Conservation (phyloP, 2,113 vertebrate genomes). For the Thinocorus orbignyianus region DNA sequence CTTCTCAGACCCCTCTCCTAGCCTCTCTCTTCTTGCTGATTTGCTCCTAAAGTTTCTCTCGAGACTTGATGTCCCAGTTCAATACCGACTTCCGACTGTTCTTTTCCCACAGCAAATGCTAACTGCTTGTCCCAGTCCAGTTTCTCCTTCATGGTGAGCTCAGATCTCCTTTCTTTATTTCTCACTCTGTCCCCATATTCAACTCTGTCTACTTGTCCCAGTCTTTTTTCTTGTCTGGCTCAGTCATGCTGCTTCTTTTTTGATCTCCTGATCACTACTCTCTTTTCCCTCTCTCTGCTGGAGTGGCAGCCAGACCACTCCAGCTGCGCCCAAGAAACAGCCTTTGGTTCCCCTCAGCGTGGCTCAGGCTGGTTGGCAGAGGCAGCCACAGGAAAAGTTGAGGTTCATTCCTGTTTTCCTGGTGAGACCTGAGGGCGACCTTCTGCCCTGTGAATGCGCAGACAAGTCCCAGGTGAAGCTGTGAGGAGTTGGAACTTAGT, state of each 20-base stretch:
- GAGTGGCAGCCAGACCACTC: not conserved
- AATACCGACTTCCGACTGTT: not conserved
- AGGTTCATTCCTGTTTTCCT: not conserved
- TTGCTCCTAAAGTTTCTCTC: not conserved
- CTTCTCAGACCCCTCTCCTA: not conserved
- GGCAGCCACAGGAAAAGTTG: not conserved
- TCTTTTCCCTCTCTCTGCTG: not conserved
- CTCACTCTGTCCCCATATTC: not conserved
- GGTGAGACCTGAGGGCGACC: not conserved
- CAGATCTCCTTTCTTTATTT: not conserved
- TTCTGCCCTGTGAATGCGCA: not conserved
- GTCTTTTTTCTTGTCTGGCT: not conserved
- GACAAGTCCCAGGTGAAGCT: not conserved
- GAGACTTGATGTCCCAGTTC: not conserved
- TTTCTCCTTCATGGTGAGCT: not conserved
- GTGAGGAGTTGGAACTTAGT: not conserved
- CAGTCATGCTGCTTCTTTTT: not conserved
- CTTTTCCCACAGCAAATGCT: not conserved
- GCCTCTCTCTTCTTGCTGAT: not conserved
- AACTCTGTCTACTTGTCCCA: not conserved
- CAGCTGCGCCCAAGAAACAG: not conserved
- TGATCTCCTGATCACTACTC: not conserved
- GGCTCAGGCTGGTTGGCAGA: not conserved
- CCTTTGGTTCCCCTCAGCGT: accelerated
- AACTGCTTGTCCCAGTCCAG: not conserved